Evolutionary conservation across 2,113 vertebrate genomes (phyloP), one percentile per base, ranked within the genome.

Genomic region (Dendrocopos noguchii): DNA sequence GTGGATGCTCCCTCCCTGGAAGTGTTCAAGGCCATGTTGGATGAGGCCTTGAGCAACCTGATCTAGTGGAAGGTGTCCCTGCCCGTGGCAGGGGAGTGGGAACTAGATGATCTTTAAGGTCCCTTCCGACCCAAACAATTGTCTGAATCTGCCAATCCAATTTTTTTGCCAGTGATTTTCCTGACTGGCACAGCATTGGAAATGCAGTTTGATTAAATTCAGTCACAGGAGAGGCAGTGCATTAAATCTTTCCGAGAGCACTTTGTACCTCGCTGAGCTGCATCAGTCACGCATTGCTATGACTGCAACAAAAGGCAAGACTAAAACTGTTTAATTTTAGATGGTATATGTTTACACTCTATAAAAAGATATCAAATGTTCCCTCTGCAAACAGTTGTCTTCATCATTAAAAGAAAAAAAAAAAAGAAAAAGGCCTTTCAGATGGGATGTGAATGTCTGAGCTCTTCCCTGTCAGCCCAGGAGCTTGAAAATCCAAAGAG

Each of bases 271-370:
- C 77, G 74, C 61, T 66, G 79, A 66, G 74, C 14, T 92, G 44
- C 70, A 83, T 93, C 93, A 92, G 80, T 77, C 84, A 88, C 68
- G 64, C 68, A 73, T 66, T 10, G 14, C 79, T 90, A 8, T 50
- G 91, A 61, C 68, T 84, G 44, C 84, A 80, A 94, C 91, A 88
- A 95, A 93, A 95, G 68, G 27, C 92, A 86, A 68, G 59, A 52
- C 80, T 80, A 47, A 95, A 88, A 61, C 16, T 39, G 75, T 90
- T 94, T 95, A 76, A 94, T 96, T 96, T 94, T 78, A 57, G 84
- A 68, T 61, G 71, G 47, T 80, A 8, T 61, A 52, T 93, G 71
- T 94, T 93, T 91, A 84, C 76, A 60, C 29, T 64, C 56, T 85
- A 59, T 76, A 93, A 90, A 88, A 93, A 94, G 79, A 73, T 82